phyloP scores from a whole-genome alignment of 2,797 vertebrate genomes.

The Linurgus olivaceus region DNA sequence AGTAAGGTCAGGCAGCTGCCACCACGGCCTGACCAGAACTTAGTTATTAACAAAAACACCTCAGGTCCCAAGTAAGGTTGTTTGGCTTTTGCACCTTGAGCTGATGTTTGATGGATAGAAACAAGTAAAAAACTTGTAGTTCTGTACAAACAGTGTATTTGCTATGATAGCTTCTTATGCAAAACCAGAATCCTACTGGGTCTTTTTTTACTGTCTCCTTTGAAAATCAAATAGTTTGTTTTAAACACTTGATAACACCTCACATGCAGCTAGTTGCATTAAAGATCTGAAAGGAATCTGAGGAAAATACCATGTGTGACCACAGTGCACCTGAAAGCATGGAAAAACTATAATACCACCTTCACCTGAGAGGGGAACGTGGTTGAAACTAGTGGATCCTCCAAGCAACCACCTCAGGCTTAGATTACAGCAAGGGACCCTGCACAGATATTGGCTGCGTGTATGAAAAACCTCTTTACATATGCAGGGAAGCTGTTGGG shows the following conservation, averaged over 20 bases:
- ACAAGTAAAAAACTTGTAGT: background rate
- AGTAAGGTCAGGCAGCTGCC: background rate
- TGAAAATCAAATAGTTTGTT: background rate
- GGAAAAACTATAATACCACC: background rate
- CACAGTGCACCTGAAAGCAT: background rate
- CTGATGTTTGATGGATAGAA: background rate
- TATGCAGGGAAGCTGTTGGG: rapidly evolving
- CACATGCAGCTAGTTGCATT: background rate
- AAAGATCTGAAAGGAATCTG: background rate
- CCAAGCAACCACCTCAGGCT: background rate
- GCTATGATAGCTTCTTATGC: background rate
- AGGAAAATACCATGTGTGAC: background rate
- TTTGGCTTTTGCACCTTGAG: background rate
- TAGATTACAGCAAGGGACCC: background rate
- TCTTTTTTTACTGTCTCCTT: background rate
- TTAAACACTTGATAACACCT: background rate
- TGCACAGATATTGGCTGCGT: background rate
- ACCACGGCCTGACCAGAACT: rapidly evolving
- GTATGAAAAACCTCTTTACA: background rate
- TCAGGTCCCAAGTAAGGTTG: background rate
- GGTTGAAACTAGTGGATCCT: background rate
- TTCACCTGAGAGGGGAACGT: background rate
- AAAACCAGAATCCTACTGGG: background rate
- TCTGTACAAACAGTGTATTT: background rate
- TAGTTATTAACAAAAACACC: background rate